Base-by-base conservation (phyloP, 2,888 invertebrate genomes). In the Tetragnatha montana region DNA sequence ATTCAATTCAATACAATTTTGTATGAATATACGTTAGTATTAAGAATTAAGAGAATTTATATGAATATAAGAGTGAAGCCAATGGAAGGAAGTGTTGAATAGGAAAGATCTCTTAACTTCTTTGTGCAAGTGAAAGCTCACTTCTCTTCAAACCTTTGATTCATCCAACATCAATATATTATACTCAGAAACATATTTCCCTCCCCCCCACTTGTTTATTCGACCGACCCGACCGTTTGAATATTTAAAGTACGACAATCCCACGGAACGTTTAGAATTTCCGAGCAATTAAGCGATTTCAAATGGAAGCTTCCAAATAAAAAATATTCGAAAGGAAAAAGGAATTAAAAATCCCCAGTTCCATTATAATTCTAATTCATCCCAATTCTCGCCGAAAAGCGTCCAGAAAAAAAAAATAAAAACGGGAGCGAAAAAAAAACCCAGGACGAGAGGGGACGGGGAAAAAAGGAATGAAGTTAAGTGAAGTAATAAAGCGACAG, bases 401-500 rank as follows among this genome's bases (percentile, higher is more conserved):
- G 47, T 19, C n/a, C 49, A 35, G 35, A 81, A 81, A 81, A 81
- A 70, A 70, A 80, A 22, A 35, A 19, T 21, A 10, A 10, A 49
- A 49, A 35, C 22, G 8, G 47, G n/a, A 21, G 22, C 17, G 1
- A 80, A 81, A 87, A 87, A 87, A 87, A 81, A n/a, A n/a, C n/a
- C n/a, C 50, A 12, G 35, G 85, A 85, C 68, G 85, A 71, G 50
- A 60, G 51, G 50, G 74, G 87, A 19, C 19, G 19, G 19, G 49
- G 19, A 69, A 60, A 71, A 51, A 69, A 49, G 70, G 68, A 78
- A 75, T 76, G 60, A 89, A 89, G 81, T 85, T 85, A 89, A 88
- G 84, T 84, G 88, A 89, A 89, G 89, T 89, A 85, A 89, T 89
- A 84, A 89, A 81, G 89, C 85, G 89, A 85, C 80, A 78, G 85